Conservation (phyloP, 1,140 invertebrate genomes). For the Leptopilina clavipes region DNA sequence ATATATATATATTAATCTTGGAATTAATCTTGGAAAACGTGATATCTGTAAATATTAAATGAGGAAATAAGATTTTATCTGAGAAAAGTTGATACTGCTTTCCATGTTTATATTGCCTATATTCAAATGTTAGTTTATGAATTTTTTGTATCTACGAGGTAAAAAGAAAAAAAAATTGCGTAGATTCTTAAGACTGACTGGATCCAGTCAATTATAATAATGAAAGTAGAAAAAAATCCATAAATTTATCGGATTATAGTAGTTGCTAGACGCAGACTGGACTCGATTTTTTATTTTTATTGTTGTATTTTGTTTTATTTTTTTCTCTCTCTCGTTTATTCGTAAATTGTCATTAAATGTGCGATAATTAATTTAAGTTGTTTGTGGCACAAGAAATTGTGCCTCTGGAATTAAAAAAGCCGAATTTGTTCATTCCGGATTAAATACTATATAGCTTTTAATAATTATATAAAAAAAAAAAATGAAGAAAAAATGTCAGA, state of each 20-base stretch:
- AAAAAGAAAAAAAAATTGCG: conserved; percentile 7
- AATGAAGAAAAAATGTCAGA: neutral
- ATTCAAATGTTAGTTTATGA: conserved; percentile 45
- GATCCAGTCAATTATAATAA: conserved; percentile 45
- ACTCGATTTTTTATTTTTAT: conserved; percentile 36
- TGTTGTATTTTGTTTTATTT: neutral
- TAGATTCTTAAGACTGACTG: conserved; percentile 46
- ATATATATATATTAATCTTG: too few species aligned
- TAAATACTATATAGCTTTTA: conserved; percentile 14
- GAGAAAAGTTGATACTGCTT: conserved; percentile 31
- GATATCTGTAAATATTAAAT: conserved; percentile 46
- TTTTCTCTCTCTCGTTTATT: neutral
- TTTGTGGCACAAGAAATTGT: neutral
- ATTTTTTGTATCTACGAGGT: conserved; percentile 38
- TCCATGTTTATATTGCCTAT: conserved; percentile 41
- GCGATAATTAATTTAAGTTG: conserved; percentile 14
- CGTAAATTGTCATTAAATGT: neutral
- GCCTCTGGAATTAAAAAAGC: neutral
- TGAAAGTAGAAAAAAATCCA: conserved; percentile 44
- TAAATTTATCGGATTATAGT: conserved; percentile 34
- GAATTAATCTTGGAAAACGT: neutral
- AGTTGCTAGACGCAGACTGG: conserved; percentile 12
- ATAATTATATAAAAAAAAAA: neutral
- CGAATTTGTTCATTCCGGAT: conserved; percentile 32
- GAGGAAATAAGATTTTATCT: conserved; percentile 41